These are phyloP conservation scores for Lutjanus argentimaculatus DNA, from an alignment of 2,797 vertebrate genomes.

Conservation along the genomic window DNA sequence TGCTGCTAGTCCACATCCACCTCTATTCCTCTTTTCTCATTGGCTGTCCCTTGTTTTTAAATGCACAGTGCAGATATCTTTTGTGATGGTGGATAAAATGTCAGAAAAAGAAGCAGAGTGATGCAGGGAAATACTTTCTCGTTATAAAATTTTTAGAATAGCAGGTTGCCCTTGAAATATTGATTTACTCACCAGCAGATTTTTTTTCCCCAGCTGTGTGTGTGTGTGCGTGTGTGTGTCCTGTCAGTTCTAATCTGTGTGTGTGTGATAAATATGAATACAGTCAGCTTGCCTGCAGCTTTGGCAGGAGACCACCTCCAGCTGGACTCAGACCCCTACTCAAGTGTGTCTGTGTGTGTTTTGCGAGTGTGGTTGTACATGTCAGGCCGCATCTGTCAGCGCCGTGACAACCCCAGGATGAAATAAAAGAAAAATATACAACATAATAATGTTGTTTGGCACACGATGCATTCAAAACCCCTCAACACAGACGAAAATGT, in stretches of 20 bases:
- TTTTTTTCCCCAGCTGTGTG: slow-evolving; percentile 24
- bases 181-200: slow-evolving; percentile 57
- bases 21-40: slow-evolving; percentile 30
- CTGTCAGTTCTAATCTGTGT: slow-evolving; percentile 74
- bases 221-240: slow-evolving; percentile 32
- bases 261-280: slow-evolving; percentile 78
- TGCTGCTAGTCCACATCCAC: slow-evolving; percentile 47
- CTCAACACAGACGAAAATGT: slow-evolving; percentile 15
- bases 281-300: slow-evolving; percentile 76
- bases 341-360: slow-evolving; percentile 71
- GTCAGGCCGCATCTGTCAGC: slow-evolving; percentile 73
- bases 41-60: neutral
- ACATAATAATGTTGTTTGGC: slow-evolving; percentile 20
- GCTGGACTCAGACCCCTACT: slow-evolving; percentile 77
- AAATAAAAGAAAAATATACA: slow-evolving; percentile 45
- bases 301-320: slow-evolving; percentile 80
- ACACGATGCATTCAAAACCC: slow-evolving; percentile 14
- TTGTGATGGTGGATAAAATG: slow-evolving; percentile 33
- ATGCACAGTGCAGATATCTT: slow-evolving; percentile 2
- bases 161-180: slow-evolving; percentile 75
- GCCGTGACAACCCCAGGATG: slow-evolving; percentile 62
- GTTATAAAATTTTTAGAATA: slow-evolving; percentile 48
- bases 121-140: slow-evolving; percentile 37
- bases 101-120: slow-evolving; percentile 15
- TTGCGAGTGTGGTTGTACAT: slow-evolving; percentile 45